Evolutionary conservation across 2,888 invertebrate genomes (phyloP).

Genomic region (Campoplex capitator): DNA sequence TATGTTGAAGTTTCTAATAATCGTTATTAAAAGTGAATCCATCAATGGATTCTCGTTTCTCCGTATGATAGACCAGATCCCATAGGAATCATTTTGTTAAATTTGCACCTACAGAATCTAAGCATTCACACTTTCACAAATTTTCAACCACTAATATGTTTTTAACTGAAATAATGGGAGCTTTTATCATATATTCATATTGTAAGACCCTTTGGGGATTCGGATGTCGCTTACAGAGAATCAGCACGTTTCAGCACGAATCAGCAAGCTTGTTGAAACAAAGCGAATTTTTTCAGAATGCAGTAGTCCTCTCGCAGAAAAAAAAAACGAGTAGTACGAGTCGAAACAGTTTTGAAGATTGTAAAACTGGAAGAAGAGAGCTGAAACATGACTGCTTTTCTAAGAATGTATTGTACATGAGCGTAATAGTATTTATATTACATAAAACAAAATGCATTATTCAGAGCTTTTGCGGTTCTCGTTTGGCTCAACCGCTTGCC

Average conservation of each 20-base stretch:
- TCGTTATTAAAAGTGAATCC: too few species aligned
- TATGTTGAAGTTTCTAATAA: too few species aligned
- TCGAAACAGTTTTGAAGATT: slow-evolving; percentile 32
- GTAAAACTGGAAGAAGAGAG: slow-evolving; percentile 38
- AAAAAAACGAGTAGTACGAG: neutral
- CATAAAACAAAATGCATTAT: slow-evolving; percentile 66
- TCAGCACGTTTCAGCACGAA: neutral
- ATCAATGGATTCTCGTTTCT: too few species aligned
- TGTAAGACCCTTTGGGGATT: too few species aligned
- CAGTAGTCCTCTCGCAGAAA: neutral
- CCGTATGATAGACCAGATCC: too few species aligned
- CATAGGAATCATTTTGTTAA: too few species aligned
- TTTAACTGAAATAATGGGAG: too few species aligned
- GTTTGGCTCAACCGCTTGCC: slow-evolving; percentile 41
- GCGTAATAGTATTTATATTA: slow-evolving; percentile 65
- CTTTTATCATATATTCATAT: too few species aligned
- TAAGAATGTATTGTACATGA: slow-evolving; percentile 65
- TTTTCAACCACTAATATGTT: too few species aligned
- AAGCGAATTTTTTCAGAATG: slow-evolving; percentile 25
- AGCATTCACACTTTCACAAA: too few species aligned
- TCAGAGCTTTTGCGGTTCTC: slow-evolving; percentile 50
- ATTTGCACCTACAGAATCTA: too few species aligned
- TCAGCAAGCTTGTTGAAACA: slow-evolving; percentile 34
- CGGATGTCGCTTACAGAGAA: neutral
- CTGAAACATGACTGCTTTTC: slow-evolving; percentile 41